phyloP scores from a whole-genome alignment of 2,888 invertebrate species.

The Choristoneura rosaceana region DNA sequence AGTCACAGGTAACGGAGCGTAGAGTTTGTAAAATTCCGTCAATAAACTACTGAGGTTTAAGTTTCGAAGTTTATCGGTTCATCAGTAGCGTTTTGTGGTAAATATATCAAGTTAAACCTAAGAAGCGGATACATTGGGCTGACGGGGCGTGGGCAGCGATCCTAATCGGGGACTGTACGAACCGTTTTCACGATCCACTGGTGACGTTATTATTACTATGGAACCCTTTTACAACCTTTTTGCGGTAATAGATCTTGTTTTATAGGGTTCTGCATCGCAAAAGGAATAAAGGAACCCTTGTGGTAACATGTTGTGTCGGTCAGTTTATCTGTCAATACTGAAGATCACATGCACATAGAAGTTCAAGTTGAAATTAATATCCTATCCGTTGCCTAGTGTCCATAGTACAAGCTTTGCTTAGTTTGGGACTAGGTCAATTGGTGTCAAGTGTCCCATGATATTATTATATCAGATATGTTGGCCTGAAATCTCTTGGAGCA shows the following conservation, averaged over 20 bases:
- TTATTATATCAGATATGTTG: too few species aligned
- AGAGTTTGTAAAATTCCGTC: conserved; percentile 24
- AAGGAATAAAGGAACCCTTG: too few species aligned
- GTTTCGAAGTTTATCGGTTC: conserved; percentile 65
- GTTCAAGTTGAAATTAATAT: too few species aligned
- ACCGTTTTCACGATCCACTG: conserved; percentile 69
- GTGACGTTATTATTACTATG: conserved; percentile 51
- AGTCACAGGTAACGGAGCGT: conserved; percentile 27
- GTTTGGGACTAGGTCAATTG: too few species aligned
- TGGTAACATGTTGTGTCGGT: too few species aligned
- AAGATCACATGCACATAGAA: too few species aligned
- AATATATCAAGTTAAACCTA: conserved; percentile 74
- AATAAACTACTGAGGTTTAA: conserved; percentile 24
- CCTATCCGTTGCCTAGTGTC: too few species aligned
- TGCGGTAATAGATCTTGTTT: conserved; percentile 19
- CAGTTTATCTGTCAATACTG: too few species aligned
- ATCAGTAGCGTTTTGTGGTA: conserved; percentile 66
- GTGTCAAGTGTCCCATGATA: too few species aligned
- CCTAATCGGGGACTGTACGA: conserved; percentile 71
- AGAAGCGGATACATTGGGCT: conserved; percentile 68
- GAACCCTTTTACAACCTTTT: conserved; percentile 30
- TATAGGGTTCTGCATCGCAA: too few species aligned
- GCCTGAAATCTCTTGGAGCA: too few species aligned
- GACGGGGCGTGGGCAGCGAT: conserved; percentile 78
- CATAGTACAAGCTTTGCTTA: too few species aligned